Conservation (phyloP, 2,888 invertebrate species). For the Lithophane leautieri region DNA sequence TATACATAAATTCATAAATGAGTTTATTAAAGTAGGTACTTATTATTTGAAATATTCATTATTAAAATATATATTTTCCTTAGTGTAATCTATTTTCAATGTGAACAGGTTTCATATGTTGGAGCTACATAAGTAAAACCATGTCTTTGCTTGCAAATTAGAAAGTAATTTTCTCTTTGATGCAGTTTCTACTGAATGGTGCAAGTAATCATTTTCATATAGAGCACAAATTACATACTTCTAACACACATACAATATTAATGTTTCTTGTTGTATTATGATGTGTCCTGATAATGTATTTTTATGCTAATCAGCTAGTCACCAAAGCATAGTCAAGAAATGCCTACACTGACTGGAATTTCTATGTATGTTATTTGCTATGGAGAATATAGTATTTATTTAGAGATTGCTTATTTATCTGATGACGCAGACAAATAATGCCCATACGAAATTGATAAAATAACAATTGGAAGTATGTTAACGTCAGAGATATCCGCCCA, state of each 20-base stretch:
- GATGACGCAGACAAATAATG: conserved; percentile 27
- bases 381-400: conserved; percentile 8
- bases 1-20: neutral
- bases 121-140: neutral
- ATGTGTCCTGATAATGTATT: neutral
- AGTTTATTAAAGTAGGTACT: neutral
- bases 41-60: neutral
- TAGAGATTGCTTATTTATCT: conserved; percentile 17
- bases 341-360: neutral
- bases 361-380: neutral
- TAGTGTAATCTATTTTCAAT: neutral
- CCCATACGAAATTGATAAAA: conserved; percentile 45
- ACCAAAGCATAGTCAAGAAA: neutral
- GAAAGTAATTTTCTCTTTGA: conserved; percentile 59
- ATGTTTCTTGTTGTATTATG: neutral
- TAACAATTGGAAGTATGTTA: conserved; percentile 46
- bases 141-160: conserved; percentile 34
- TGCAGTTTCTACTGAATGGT: conserved; percentile 14
- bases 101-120: neutral
- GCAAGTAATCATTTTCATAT: conserved; percentile 13
- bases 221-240: conserved; percentile 4
- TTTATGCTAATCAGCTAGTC: neutral
- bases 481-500: conserved; percentile 71
- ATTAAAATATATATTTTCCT: neutral
- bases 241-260: conserved; percentile 1